A percentile compares a stretch with the other conserved stretches of the same genome.
These are phyloP conservation scores for Limnephilus marmoratus DNA, from an alignment of 2,888 invertebrate species.

Conservation along the genomic window DNA sequence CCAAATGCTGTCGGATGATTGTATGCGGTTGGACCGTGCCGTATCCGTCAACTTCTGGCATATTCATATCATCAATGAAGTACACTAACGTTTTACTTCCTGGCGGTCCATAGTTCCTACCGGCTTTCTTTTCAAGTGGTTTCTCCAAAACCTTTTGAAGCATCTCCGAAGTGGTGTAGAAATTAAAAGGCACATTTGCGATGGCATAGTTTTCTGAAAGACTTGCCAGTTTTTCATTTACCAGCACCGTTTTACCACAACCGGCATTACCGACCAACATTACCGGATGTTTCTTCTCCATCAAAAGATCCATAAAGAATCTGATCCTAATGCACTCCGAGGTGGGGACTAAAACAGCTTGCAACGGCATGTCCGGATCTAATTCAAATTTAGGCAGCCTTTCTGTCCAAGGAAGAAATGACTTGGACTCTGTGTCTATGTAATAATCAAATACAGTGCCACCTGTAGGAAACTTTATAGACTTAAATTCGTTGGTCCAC, in stretches of 20 bases:
- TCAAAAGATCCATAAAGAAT: conserved; percentile 92
- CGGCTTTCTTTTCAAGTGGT: conserved; percentile 97
- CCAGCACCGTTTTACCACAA: conserved; percentile 93
- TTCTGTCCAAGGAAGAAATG: conserved; percentile 93
- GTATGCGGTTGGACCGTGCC: conserved; percentile 98
- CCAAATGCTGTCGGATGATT: conserved; percentile 94
- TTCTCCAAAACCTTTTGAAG: conserved; percentile 95
- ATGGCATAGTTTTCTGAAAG: conserved; percentile 92
- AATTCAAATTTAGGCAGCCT: conserved; percentile 93
- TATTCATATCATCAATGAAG: conserved; percentile 98
- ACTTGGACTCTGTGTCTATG: conserved; percentile 93
- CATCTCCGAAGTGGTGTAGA: conserved; percentile 97
- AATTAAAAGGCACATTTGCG: conserved; percentile 96
- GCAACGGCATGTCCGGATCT: conserved; percentile 93
- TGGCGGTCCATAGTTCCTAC: conserved; percentile 96
- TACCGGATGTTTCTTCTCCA: conserved; percentile 92
- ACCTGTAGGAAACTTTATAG: conserved; percentile 92
- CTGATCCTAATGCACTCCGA: conserved; percentile 93
- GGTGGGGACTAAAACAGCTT: conserved; percentile 95
- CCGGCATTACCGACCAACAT: conserved; percentile 97
- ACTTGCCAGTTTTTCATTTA: conserved; percentile 82
- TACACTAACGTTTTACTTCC: conserved; percentile 95
- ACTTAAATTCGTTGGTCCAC: conserved; percentile 98
- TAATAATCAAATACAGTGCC: conserved; percentile 97
- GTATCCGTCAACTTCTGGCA: conserved; percentile 94